Evolutionary conservation across 2,888 invertebrate species (phyloP).

Genomic region (Noctuana brunneofusca): DNA sequence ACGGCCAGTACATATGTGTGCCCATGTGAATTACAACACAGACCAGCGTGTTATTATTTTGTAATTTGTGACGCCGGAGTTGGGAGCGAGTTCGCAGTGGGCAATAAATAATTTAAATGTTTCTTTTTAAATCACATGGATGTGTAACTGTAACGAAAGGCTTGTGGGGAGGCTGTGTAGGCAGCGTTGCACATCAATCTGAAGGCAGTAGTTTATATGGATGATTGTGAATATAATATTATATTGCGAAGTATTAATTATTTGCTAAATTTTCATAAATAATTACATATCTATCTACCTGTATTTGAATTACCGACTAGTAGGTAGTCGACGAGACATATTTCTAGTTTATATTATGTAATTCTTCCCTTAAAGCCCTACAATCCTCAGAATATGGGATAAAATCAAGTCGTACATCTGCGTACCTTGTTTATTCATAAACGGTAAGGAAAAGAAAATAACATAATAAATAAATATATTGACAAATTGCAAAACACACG

Average conservation of each 20-base stretch:
- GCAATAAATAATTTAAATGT: slow-evolving; percentile 42
- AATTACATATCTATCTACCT: too few relatives aligned
- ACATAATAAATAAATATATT: neutral
- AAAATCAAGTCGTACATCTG: too few relatives aligned
- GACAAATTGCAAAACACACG: neutral
- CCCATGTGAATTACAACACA: slow-evolving; percentile 49
- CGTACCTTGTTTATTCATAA: too few relatives aligned
- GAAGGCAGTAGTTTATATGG: slow-evolving; percentile 8
- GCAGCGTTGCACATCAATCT: slow-evolving; percentile 6
- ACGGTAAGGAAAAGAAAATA: too few relatives aligned
- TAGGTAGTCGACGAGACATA: too few relatives aligned
- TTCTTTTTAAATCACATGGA: slow-evolving; percentile 34
- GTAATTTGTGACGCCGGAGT: slow-evolving; percentile 54
- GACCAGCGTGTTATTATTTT: slow-evolving; percentile 66
- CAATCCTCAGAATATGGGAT: too few relatives aligned
- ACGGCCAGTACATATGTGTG: slow-evolving; percentile 43
- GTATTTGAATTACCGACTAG: too few relatives aligned
- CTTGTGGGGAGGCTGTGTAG: slow-evolving; percentile 8
- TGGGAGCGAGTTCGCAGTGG: slow-evolving; percentile 41
- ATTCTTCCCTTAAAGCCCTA: too few relatives aligned
- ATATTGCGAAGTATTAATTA: too few relatives aligned
- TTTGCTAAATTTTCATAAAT: too few relatives aligned
- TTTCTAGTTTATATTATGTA: too few relatives aligned
- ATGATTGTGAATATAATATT: neutral
- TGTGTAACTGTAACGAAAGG: slow-evolving; percentile 32